Evolutionary conservation across 2,113 vertebrate species (phyloP).

Genomic region (Odocoileus virginianus): DNA sequence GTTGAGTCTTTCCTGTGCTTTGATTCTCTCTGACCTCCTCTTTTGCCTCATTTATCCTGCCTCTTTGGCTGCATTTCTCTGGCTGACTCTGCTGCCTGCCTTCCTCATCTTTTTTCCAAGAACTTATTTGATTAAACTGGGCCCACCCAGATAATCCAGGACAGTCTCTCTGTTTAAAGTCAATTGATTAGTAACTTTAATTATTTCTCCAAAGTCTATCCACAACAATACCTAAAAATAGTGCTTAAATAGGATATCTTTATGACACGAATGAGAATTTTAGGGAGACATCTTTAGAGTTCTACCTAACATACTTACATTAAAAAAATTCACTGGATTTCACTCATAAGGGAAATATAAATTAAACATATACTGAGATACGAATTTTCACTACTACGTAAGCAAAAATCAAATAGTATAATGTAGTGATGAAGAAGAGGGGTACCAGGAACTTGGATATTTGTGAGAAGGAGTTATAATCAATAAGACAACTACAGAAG

Average conservation of each 20-base stretch:
- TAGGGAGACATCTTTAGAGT: not conserved
- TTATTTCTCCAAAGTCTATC: not conserved
- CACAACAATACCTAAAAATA: not conserved
- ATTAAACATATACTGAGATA: not conserved
- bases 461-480: not conserved
- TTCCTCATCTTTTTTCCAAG: not conserved
- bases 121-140: not conserved
- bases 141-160: not conserved
- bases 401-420: not conserved
- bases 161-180: not conserved
- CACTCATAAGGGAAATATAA: not conserved
- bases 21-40: not conserved
- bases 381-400: not conserved
- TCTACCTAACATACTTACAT: not conserved
- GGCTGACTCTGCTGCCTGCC: not conserved
- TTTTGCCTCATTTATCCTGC: not conserved
- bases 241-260: not conserved
- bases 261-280: not conserved
- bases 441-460: not conserved
- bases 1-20: fast-evolving
- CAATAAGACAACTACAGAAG: not conserved
- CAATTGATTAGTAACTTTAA: not conserved
- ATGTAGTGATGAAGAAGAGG: not conserved
- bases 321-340: not conserved
- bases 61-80: not conserved